Base-by-base conservation (phyloP, 2,113 vertebrate genomes). In the Notechis scutatus region DNA sequence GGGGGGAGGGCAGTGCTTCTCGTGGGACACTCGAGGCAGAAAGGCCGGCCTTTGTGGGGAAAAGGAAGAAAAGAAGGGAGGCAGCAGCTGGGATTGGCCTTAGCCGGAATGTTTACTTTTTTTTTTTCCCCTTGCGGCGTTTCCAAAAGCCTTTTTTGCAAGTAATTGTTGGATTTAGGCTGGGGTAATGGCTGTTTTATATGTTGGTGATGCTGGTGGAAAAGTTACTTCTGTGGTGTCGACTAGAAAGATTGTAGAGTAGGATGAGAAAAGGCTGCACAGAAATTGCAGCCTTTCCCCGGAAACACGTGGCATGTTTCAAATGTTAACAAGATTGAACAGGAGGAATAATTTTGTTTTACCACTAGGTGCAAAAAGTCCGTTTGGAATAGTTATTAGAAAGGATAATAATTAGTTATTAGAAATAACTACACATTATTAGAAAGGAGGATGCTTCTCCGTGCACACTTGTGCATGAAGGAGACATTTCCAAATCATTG, bases 81-180 rank as follows among this genome's bases (percentile, higher is more conserved):
- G 23, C 29, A 88, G 8, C 87, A 89, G 64, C 92, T 90, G 88
- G 88, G 88, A 24, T 24, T 34, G 92, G 88, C 55, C 69, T 20
- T 29, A 10, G 92, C 69, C 88, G 85, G 54, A 50, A 39, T 34
- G 23, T 47, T 42, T 29, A 47, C 21, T 50, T 50, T 50, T 50
- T 55, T 55, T 18, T 1, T 18, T 10, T 3, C 3, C 1, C 5
- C 24, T 4, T 1, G 26, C 39, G 5, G 59, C 92, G 61, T 91
- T 93, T 92, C 91, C 20, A 69, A 69, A 69, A 69, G 93, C 0
- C 55, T 45, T 64, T 45, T 64, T 47, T 81, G 85, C 34, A 54
- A 69, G 50, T 23, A 54, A 11, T 52, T 74, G 57, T 21, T 55
- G 86, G 29, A 74, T 89, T 29, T 89, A 24, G 26, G 7, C 29